These are phyloP conservation scores for Amphipoea lucens DNA, from an alignment of 2,888 invertebrate genomes.

Conservation along the genomic window DNA sequence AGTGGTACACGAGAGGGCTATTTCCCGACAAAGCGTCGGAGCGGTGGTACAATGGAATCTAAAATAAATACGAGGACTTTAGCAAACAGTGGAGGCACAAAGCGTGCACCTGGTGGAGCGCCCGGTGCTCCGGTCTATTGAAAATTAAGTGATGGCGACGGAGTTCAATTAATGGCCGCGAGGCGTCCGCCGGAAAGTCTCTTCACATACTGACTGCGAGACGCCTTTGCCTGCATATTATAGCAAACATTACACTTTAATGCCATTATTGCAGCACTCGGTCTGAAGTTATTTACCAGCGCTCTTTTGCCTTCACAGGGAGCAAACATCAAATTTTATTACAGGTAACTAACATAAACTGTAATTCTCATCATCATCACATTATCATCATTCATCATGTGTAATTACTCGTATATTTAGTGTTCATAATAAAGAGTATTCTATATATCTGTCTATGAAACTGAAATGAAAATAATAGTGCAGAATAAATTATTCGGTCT, in stretches of 20 bases:
- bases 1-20: constrained; percentile 85
- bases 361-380: not conserved
- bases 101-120: constrained; percentile 85
- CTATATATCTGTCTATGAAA: not conserved
- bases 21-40: constrained; percentile 87
- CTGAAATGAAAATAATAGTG: not conserved
- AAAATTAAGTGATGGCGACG: constrained; percentile 84
- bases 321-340: not conserved
- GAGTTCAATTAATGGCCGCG: constrained; percentile 83
- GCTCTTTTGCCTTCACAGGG: constrained; percentile 1
- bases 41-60: constrained; percentile 87
- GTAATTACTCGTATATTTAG: no score
- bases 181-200: constrained; percentile 73
- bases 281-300: constrained; percentile 27
- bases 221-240: constrained; percentile 45
- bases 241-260: constrained; percentile 49
- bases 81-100: constrained; percentile 88
- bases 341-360: not conserved
- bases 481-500: not conserved
- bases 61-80: constrained; percentile 90
- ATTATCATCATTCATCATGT: not conserved
- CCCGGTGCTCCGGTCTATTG: constrained; percentile 73
- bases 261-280: constrained; percentile 33
- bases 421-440: not conserved
- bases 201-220: constrained; percentile 53